phyloP scores from a whole-genome alignment of 2,888 invertebrate genomes.

The Eupithecia dodoneata region DNA sequence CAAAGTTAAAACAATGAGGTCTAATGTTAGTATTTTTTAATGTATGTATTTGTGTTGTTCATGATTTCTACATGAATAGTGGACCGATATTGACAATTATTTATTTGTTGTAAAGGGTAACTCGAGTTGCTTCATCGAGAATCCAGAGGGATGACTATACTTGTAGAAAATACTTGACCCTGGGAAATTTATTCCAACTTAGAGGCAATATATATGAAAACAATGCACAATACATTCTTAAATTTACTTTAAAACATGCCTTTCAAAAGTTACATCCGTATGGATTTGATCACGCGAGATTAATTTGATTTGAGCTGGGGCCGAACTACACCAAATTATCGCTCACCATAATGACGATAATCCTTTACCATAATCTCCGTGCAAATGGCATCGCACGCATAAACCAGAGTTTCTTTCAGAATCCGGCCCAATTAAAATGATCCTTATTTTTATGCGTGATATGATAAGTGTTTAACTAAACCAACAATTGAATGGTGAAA shows the following conservation, averaged over 20 bases:
- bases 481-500: constrained; percentile 2
- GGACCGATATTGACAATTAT: not conserved
- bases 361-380: not conserved
- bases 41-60: not conserved
- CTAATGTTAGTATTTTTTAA: not conserved
- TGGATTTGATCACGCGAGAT: not conserved
- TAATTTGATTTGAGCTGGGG: not conserved
- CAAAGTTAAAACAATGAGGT: not conserved
- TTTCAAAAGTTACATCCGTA: not conserved
- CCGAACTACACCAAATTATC: not conserved
- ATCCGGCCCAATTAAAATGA: not conserved
- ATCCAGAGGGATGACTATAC: not conserved
- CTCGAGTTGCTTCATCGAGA: not conserved
- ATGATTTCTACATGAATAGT: too few species aligned
- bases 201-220: not conserved
- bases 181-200: too few species aligned
- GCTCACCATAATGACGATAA: not conserved
- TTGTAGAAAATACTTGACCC: too few species aligned
- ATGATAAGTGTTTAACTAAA: constrained; percentile 7
- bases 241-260: not conserved
- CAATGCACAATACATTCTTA: not conserved
- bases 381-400: too few species aligned
- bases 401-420: too few species aligned
- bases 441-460: constrained; percentile 8
- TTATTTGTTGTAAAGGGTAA: not conserved